Conservation (phyloP, 2,797 vertebrate genomes). For the Dallia pectoralis region DNA sequence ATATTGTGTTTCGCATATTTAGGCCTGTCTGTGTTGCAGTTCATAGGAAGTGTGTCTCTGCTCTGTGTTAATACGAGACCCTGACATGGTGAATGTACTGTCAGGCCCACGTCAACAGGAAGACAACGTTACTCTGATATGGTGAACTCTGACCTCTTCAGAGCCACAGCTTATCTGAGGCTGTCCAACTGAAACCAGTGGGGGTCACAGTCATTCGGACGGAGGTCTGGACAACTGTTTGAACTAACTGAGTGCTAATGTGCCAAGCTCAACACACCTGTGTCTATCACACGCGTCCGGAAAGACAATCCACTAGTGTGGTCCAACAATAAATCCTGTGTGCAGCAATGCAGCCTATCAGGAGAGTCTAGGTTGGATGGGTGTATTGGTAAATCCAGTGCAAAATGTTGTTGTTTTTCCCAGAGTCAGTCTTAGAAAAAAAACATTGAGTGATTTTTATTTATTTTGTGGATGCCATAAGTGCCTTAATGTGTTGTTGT, state of each 20-base stretch:
- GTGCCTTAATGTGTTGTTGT: too few relatives aligned
- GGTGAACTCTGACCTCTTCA: slow-evolving; percentile 66
- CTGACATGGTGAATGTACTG: background rate
- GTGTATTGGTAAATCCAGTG: too few relatives aligned
- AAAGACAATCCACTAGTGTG: background rate
- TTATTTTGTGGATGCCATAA: too few relatives aligned
- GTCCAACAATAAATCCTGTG: background rate
- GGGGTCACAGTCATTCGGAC: slow-evolving; percentile 52
- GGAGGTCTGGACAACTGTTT: slow-evolving; percentile 38
- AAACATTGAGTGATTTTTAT: too few relatives aligned
- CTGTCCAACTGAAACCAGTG: slow-evolving; percentile 18
- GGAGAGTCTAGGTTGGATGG: too few relatives aligned
- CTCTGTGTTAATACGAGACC: slow-evolving; percentile 6
- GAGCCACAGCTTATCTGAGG: slow-evolving; percentile 33
- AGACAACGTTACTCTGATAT: slow-evolving; percentile 58
- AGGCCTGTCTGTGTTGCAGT: background rate
- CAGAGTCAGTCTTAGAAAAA: too few relatives aligned
- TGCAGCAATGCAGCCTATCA: too few relatives aligned
- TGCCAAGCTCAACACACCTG: slow-evolving; percentile 6
- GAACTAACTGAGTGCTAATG: background rate
- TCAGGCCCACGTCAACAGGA: background rate
- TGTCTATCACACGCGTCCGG: slow-evolving; percentile 3
- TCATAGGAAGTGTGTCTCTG: too few relatives aligned
- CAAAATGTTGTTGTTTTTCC: too few relatives aligned
- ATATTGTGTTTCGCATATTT: too few relatives aligned